Evolutionary conservation across 2,113 vertebrate genomes (phyloP), one percentile per base, ranked within the genome.

Genomic region (Natator depressus): DNA sequence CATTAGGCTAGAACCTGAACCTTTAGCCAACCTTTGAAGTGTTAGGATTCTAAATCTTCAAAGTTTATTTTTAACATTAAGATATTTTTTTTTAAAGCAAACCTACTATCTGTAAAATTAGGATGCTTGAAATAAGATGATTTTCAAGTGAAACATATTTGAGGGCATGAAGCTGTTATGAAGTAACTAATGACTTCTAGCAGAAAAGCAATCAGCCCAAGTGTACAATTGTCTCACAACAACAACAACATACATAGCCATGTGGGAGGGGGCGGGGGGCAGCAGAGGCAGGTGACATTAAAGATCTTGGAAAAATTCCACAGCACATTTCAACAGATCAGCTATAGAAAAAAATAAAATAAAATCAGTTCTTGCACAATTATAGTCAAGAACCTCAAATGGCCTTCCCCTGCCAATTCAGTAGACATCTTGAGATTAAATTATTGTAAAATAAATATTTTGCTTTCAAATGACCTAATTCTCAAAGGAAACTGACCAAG

Each of bases 351-450:
- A 2, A 4, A 31, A 2, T 2, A 57, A 57, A 62, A 1, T 35
- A 12, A 0, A 5, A 79, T 17, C 20, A 57, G 47, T 19, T n/a
- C 25, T 46, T 79, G 17, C 20, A 46, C 1, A 7, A 22, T 38
- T 38, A 42, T 5, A 11, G 3, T 57, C 65, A 84, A 82, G 19
- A 76, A 12, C 20, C 13, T 4, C 65, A 93, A 84, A 62, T 35
- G 69, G 89, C 62, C 76, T 27, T 91, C 80, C 57, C 19, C 5
- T 38, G 62, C 11, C 94, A 91, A 91, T 42, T 57, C 84, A 80
- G 47, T 94, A 93, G 4, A 84, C 19, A 80, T 93, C 92, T 79
- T 42, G 24, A 88, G 84, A 50, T 87, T 84, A 80, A 93, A 57
- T 20, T 76, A 84, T 51, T 51, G 80, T 78, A 54, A 96, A 94